Evolutionary conservation across 2,888 invertebrate genomes (phyloP), one percentile per base, ranked within the genome.

Genomic region (Homarus gammarus): DNA sequence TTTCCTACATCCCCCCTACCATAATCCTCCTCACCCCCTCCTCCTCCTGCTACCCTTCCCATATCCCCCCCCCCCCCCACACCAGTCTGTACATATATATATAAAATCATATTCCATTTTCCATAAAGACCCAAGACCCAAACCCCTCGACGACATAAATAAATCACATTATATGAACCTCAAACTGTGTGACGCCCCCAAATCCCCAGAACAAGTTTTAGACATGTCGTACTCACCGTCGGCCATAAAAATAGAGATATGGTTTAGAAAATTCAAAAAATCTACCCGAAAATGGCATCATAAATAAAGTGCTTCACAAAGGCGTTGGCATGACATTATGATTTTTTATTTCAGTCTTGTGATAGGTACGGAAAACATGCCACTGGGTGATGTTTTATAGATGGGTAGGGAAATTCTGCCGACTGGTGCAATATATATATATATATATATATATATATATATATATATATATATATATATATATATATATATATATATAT

Each of bases 221-320:
- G 77, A 77, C 72, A 51, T 77, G 84, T 84, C 84, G 38, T 72
- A 70, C 84, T 36, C 75, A 56, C 81, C 88, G 77, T 61, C 83
- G 5, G 31, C 77, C 89, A 89, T 89, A 89, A 89, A 89, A 89
- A 89, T 89, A 89, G 84, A 84, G 89, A 84, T 89, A 89, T 89
- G 89, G 89, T 78, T 89, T 56, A 84, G 89, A 89, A 89, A 89
- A 89, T 89, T 89, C 89, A 89, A 89, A 89, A 89, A 84, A 89
- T 89, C 89, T 84, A 89, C 89, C 84, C 84, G 84, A 89, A 89
- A 89, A 89, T 89, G 89, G 84, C 89, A 72, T 78, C 89, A 89
- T 89, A 84, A 89, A 89, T 89, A 89, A 77, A 75, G 77, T 38
- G 64, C 33, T 33, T 75, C 87, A 88, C 87, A 88, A 88, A 88